These are phyloP conservation scores for Tetramorium parvispinum DNA, from an alignment of 1,140 invertebrate genomes.

Conservation along the genomic window DNA sequence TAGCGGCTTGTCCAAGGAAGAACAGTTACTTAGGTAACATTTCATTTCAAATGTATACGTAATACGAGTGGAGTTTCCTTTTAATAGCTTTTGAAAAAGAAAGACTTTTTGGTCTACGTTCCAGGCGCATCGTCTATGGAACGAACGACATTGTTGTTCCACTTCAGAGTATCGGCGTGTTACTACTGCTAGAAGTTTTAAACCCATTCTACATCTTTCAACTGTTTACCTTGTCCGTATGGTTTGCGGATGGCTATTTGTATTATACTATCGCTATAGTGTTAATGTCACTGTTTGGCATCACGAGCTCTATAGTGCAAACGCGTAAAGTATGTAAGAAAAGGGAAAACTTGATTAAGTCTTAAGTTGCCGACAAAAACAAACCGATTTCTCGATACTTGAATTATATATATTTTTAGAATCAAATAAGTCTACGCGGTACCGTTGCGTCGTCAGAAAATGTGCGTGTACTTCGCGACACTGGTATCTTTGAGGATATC, in stretches of 20 bases:
- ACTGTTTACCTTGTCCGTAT: conserved; percentile 93
- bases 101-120: not conserved
- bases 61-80: not conserved
- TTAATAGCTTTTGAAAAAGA: not conserved
- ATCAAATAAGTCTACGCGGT: conserved; percentile 90
- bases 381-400: too few relatives aligned
- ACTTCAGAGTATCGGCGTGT: conserved; percentile 89
- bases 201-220: conserved; percentile 99
- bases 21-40: conserved; percentile 84
- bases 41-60: not conserved
- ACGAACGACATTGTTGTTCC: conserved; percentile 93
- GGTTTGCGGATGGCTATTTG: conserved; percentile 93
- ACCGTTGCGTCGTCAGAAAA: conserved; percentile 89
- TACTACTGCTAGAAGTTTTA: conserved; percentile 93
- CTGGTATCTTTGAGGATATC: conserved; percentile 84
- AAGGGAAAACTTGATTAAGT: not conserved
- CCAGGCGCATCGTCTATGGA: conserved; percentile 91
- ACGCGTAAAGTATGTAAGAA: conserved; percentile 89
- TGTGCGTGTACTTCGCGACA: conserved; percentile 86
- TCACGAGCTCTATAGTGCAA: conserved; percentile 93
- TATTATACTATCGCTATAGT: conserved; percentile 95
- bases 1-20: conserved; percentile 86
- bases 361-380: too few relatives aligned
- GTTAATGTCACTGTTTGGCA: conserved; percentile 94
- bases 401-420: conserved; percentile 83